Percentiles rank a stretch among this genome's conserved stretches.
Evolutionary conservation across 1,140 invertebrate genomes (phyloP).

Genomic region (Leptopilina boulardi): DNA sequence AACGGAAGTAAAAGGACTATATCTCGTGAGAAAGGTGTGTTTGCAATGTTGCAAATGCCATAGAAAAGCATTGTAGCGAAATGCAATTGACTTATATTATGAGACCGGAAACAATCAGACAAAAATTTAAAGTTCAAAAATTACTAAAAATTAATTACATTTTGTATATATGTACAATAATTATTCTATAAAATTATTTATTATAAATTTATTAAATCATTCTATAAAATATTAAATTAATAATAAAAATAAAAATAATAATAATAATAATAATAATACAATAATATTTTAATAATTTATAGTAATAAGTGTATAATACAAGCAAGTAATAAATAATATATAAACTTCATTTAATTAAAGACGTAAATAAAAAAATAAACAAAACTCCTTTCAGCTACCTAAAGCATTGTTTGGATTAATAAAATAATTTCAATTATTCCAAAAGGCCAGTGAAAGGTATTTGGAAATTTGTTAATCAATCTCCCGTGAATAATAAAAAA

Average conservation of each 20-base stretch:
- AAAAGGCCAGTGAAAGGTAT: slow-evolving; percentile 12
- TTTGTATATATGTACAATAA: too few relatives aligned
- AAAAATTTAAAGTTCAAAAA: not conserved
- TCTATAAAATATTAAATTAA: too few relatives aligned
- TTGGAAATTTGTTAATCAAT: not conserved
- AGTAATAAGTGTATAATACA: too few relatives aligned
- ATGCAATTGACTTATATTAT: not conserved
- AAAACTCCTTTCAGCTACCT: not conserved
- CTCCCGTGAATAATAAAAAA: not conserved
- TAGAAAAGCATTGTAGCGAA: slow-evolving; percentile 9
- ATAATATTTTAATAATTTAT: too few relatives aligned
- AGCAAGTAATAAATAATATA: too few relatives aligned
- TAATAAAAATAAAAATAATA: too few relatives aligned
- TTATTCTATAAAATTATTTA: too few relatives aligned
- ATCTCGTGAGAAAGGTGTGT: slow-evolving; percentile 22
- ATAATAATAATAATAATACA: too few relatives aligned
- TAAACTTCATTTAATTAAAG: too few relatives aligned
- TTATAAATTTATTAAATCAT: too few relatives aligned
- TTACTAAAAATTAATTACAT: too few relatives aligned
- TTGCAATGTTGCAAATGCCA: slow-evolving; percentile 9
- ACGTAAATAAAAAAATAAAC: too few relatives aligned
- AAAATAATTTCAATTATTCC: not conserved
- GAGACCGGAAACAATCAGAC: slow-evolving; percentile 9
- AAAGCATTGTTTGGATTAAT: not conserved
- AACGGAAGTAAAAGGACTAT: slow-evolving; percentile 14